Conservation (phyloP, 2,113 vertebrate genomes). For the Perca schrenkii region DNA sequence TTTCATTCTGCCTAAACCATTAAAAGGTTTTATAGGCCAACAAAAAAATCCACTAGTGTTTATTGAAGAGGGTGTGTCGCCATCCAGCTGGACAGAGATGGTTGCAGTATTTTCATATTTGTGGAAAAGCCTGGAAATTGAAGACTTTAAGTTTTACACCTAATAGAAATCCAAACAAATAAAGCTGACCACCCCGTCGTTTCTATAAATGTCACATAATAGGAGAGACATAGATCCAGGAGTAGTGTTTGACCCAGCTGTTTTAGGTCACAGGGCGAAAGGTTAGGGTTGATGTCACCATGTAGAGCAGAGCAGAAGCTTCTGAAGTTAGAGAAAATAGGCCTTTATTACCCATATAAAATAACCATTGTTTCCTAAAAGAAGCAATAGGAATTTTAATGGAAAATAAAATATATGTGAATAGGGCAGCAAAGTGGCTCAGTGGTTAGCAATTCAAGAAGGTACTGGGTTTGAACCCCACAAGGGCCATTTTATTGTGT, state of each 20-base stretch:
- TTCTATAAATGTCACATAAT: conserved; percentile 62
- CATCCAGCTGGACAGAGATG: conserved; percentile 35
- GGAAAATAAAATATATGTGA: conserved; percentile 36
- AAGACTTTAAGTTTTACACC: conserved; percentile 62
- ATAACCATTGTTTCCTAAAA: conserved; percentile 59
- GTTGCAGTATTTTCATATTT: conserved; percentile 57
- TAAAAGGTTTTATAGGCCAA: conserved; percentile 75
- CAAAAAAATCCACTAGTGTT: conserved; percentile 69
- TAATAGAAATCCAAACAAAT: conserved; percentile 63
- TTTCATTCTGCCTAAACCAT: conserved; percentile 66
- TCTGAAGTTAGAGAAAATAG: conserved; percentile 45
- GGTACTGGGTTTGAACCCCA: conserved; percentile 38
- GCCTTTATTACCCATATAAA: conserved; percentile 70
- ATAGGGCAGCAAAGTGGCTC: conserved; percentile 20
- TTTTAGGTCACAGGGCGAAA: conserved; percentile 60
- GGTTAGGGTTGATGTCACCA: conserved; percentile 60
- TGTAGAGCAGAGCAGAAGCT: conserved; percentile 65
- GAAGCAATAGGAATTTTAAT: conserved; percentile 55
- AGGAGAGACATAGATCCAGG: conserved; percentile 39
- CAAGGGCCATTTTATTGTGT: conserved; percentile 28
- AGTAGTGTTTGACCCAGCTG: conserved; percentile 53
- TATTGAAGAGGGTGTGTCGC: conserved; percentile 66
- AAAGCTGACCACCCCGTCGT: conserved; percentile 52
- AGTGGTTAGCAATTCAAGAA: conserved; percentile 35
- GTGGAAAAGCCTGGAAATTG: conserved; percentile 51